Percentiles rank a stretch among this genome's conserved stretches.
These are phyloP conservation scores for Scleropages formosus DNA, from an alignment of 2,797 vertebrate genomes.

Conservation along the genomic window DNA sequence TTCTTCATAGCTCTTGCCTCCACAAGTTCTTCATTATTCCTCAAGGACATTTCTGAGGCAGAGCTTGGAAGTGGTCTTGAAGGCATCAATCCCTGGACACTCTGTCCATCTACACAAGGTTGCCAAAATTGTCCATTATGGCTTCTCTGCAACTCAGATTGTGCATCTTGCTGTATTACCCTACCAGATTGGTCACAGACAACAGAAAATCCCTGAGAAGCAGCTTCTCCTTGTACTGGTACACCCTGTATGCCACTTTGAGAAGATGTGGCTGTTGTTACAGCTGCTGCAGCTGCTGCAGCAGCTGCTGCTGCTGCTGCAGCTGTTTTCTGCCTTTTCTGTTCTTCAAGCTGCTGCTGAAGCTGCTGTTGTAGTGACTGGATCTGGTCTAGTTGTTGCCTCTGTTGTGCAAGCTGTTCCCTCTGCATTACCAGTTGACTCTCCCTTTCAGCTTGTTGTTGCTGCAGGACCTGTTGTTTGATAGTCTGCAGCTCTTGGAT, in stretches of 20 bases:
- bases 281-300: constrained; percentile 73
- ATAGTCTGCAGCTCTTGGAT: constrained; percentile 95
- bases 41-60: constrained; percentile 92
- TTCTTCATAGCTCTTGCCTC: constrained; percentile 86
- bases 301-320: constrained; percentile 78
- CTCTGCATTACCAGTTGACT: constrained; percentile 92
- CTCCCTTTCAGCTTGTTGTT: constrained; percentile 94
- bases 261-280: constrained; percentile 81
- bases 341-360: constrained; percentile 94
- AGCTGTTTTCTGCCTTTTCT: constrained; percentile 89
- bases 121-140: constrained; percentile 92
- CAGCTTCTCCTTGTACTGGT: constrained; percentile 67
- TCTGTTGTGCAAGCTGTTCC: constrained; percentile 95
- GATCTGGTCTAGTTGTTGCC: constrained; percentile 95
- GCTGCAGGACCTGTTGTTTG: constrained; percentile 97
- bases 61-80: constrained; percentile 89
- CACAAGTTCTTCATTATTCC: constrained; percentile 80
- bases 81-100: constrained; percentile 73
- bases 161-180: constrained; percentile 77
- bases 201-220: constrained; percentile 72
- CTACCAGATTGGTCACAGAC: constrained; percentile 80
- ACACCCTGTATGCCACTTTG: constrained; percentile 83
- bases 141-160: constrained; percentile 53
- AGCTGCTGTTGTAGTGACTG: constrained; percentile 98
- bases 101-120: constrained; percentile 68